Percentiles rank a stretch among this genome's conserved stretches.
Evolutionary conservation across 2,888 invertebrate genomes (phyloP).

Genomic region (Molorchus minor): DNA sequence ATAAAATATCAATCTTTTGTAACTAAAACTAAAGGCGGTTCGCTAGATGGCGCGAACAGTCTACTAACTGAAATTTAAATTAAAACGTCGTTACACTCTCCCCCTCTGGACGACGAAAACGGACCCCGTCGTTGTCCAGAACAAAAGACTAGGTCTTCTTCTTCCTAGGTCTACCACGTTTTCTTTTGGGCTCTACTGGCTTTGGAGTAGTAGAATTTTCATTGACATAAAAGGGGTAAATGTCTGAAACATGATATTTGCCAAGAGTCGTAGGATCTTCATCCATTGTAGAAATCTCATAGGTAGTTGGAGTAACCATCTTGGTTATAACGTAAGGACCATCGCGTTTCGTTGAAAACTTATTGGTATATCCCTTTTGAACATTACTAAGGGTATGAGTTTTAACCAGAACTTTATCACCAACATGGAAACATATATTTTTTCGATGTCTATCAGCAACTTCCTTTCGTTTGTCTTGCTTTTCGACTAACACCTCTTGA

Average conservation of each 20-base stretch:
- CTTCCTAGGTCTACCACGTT: too few relatives aligned
- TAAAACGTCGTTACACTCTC: too few relatives aligned
- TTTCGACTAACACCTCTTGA: conserved; percentile 32
- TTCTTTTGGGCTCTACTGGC: too few relatives aligned
- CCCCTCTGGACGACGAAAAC: too few relatives aligned
- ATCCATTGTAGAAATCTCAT: conserved; percentile 27
- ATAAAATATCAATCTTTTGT: too few relatives aligned
- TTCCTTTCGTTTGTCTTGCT: conserved; percentile 41
- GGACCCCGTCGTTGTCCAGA: too few relatives aligned
- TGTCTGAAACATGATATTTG: conserved; percentile 34
- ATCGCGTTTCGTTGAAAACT: conserved; percentile 51
- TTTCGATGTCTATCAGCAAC: conserved; percentile 36
- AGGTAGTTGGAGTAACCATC: conserved; percentile 16
- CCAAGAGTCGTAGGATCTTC: conserved; percentile 18
- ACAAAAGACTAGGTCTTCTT: too few relatives aligned
- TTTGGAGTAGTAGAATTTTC: too few relatives aligned
- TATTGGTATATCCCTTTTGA: conserved; percentile 39
- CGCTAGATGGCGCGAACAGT: too few relatives aligned
- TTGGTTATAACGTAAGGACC: conserved; percentile 48
- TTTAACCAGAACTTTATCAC: conserved; percentile 42
- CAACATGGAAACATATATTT: conserved; percentile 37
- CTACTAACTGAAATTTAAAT: too few relatives aligned
- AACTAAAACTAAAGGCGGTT: too few relatives aligned
- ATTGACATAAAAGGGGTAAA: too few relatives aligned
- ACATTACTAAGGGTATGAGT: conserved; percentile 44